Base-by-base conservation (phyloP, 1,140 invertebrate genomes). In the Eciton burchellii region DNA sequence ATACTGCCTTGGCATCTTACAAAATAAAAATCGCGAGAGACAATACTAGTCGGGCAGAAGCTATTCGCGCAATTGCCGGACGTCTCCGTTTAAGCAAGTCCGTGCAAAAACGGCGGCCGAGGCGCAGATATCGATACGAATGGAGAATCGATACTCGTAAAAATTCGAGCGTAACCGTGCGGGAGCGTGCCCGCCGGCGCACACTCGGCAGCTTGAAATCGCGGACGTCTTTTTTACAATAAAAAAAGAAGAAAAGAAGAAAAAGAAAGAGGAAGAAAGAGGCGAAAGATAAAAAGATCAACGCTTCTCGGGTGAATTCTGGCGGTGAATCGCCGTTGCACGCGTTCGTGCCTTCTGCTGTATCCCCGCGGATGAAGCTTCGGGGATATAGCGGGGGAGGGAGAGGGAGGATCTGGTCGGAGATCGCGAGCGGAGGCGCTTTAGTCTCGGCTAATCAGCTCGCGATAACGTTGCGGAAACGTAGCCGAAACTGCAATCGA, bases 11-110 rank as follows among this genome's bases (percentile, higher is more conserved):
- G n/a, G n/a, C n/a, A n/a, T n/a, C n/a, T n/a, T n/a, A n/a, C n/a
- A n/a, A n/a, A n/a, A 82, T 84, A 84, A 77, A 85, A 77, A 81
- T 83, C 59, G 84, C 16, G 63, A 35, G 45, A 81, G 83, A 86
- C 68, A 81, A 81, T 84, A 81, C 72, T 83, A 87, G 62, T 45
- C 8, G 21, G 45, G 35, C 54, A 83, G 73, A 79, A 83, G 77
- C 83, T 24, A 86, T 83, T 87, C 49, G 57, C 57, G 54, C 47
- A 35, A 86, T 65, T 68, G 52, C 29, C 24, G n/a, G 56, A 47
- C 62, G 68, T 3, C 21, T 19, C 26, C 41, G 57, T 87, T 86
- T 83, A 86, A 86, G 49, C 52, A 63, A 43, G 16, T 21, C 35
- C 6, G 45, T 12, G 52, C 43, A 52, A 83, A 86, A 83, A 79